A percentile compares a stretch with the other conserved stretches of the same genome.
Conservation (phyloP, 2,888 invertebrate species). For the Baccha elongata region DNA sequence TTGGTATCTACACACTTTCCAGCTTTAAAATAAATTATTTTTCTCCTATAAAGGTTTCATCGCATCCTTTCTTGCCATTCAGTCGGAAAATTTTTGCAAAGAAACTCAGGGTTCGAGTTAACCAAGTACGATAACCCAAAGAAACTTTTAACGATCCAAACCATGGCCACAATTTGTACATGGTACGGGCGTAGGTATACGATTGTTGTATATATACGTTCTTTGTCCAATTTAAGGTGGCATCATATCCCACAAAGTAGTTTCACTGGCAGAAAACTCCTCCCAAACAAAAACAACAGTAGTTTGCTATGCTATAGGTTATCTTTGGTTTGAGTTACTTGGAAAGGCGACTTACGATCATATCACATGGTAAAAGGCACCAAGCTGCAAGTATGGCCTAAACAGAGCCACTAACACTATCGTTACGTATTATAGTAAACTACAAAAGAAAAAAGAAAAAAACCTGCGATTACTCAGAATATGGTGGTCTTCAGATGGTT, state of each 20-base stretch:
- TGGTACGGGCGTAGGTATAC: neutral
- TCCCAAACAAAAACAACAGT: conserved; percentile 37
- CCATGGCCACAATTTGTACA: neutral
- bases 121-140: conserved; percentile 13
- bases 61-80: too few relatives aligned
- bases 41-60: too few relatives aligned
- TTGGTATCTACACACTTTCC: too few relatives aligned
- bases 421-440: conserved; percentile 15
- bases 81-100: neutral
- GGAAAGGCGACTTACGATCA: conserved; percentile 58
- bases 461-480: conserved; percentile 36
- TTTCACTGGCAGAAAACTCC: conserved; percentile 49
- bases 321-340: conserved; percentile 46
- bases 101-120: neutral
- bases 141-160: conserved; percentile 5
- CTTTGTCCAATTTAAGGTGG: conserved; percentile 33
- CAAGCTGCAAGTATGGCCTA: conserved; percentile 17
- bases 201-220: neutral
- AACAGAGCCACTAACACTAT: conserved; percentile 19
- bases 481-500: neutral
- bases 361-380: conserved; percentile 54
- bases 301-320: conserved; percentile 14
- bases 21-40: too few relatives aligned
- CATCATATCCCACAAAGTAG: conserved; percentile 40
- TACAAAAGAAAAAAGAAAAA: conserved; percentile 3